phyloP scores from a whole-genome alignment of 2,797 vertebrate species.

The Sphenodon punctatus region DNA sequence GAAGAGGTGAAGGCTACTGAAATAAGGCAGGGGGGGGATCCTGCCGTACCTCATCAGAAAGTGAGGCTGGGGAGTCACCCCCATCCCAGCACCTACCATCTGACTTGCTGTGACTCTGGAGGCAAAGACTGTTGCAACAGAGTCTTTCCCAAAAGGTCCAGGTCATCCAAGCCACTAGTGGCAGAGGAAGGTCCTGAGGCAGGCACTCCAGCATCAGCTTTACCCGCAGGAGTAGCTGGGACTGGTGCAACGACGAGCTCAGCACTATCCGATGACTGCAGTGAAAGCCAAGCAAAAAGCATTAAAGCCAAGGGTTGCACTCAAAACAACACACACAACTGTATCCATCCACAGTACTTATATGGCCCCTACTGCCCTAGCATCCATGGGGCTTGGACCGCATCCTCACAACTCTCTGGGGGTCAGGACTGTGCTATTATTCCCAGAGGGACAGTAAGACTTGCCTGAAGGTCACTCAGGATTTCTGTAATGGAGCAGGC shows the following conservation, averaged over 20 bases:
- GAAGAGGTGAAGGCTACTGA: background rate
- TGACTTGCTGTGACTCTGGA: slow-evolving; percentile 90
- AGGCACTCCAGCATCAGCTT: slow-evolving; percentile 49
- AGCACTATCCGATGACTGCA: slow-evolving; percentile 81
- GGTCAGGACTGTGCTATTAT: no score
- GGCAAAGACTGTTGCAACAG: slow-evolving; percentile 93
- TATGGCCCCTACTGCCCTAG: no score
- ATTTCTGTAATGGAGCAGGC: no score
- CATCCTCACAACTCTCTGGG: no score
- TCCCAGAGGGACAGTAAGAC: no score
- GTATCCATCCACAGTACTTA: no score
- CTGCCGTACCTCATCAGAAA: background rate
- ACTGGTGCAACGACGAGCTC: slow-evolving; percentile 63
- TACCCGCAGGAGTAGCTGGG: slow-evolving; percentile 40
- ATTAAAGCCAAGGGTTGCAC: background rate
- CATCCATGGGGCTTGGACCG: no score
- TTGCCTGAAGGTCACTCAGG: no score
- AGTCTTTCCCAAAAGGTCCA: slow-evolving; percentile 92
- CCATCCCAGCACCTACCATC: slow-evolving; percentile 81
- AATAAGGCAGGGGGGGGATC: background rate
- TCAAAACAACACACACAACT: background rate
- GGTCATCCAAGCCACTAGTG: slow-evolving; percentile 87
- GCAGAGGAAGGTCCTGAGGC: slow-evolving; percentile 45
- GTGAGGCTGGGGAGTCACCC: fast-evolving
- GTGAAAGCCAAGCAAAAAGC: background rate